Conservation (phyloP, 2,113 vertebrate species). For the Notiomystis cincta region DNA sequence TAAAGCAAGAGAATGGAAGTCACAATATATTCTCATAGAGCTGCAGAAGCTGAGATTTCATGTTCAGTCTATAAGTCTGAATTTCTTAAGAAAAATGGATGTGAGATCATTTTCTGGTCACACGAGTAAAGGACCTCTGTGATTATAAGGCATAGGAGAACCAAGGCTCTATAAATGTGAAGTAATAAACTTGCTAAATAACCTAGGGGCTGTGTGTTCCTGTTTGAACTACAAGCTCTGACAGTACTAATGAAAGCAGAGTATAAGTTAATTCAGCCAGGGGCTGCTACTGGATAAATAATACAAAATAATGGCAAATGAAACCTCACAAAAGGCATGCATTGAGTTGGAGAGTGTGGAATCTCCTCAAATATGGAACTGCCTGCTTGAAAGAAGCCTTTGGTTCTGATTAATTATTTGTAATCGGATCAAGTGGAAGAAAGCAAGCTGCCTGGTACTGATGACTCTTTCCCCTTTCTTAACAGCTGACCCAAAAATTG, state of each 20-base stretch:
- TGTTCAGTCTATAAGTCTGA: background rate
- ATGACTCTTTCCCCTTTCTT: background rate
- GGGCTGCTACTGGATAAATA: background rate
- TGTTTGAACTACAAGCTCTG: background rate
- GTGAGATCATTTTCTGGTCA: background rate
- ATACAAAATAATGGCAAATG: background rate
- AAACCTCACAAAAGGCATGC: background rate
- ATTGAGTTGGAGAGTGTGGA: background rate
- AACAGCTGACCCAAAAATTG: constrained; percentile 8
- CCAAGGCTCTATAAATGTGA: background rate
- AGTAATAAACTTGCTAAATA: background rate
- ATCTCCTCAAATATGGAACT: background rate
- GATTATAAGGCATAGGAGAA: background rate
- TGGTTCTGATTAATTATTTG: constrained; percentile 1
- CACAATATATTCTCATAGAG: background rate
- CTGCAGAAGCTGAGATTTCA: background rate
- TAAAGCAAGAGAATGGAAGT: background rate
- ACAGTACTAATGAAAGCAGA: background rate
- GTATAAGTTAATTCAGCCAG: background rate
- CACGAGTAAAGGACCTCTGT: background rate
- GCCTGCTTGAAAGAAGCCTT: background rate
- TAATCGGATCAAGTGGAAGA: constrained; percentile 22
- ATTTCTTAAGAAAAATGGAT: background rate
- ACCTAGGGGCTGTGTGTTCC: background rate
- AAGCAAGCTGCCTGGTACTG: background rate